These are phyloP conservation scores for Ferdinandea cuprea DNA, from an alignment of 2,888 invertebrate genomes.

Conservation along the genomic window DNA sequence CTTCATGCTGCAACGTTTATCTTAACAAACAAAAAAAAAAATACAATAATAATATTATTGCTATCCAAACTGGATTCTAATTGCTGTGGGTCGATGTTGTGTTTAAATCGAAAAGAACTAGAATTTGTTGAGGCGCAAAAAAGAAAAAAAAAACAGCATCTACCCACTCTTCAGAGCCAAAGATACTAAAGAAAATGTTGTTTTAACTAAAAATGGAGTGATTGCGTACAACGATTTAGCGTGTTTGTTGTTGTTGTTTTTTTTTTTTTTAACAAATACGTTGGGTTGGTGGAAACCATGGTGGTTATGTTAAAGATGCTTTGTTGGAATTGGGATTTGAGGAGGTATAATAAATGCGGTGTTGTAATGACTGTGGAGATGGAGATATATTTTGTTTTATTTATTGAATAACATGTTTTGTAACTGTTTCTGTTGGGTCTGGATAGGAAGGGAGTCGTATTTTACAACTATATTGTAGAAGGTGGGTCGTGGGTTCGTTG, in stretches of 20 bases:
- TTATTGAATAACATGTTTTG: constrained; percentile 66
- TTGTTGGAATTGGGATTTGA: constrained; percentile 41
- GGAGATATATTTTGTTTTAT: constrained; percentile 29
- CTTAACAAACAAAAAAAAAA: too few relatives aligned
- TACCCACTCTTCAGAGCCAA: constrained; percentile 39
- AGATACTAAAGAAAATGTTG: constrained; percentile 59
- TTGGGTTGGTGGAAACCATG: constrained; percentile 39
- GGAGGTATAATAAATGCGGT: constrained; percentile 15
- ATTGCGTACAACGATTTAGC: constrained; percentile 59
- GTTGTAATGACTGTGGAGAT: constrained; percentile 51
- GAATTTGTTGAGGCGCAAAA: constrained; percentile 24
- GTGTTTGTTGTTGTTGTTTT: constrained; percentile 29
- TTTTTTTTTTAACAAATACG: constrained; percentile 47
- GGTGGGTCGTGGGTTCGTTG: constrained; percentile 51
- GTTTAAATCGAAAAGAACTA: constrained; percentile 45
- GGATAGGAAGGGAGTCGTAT: neutral
- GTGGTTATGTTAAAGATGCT: constrained; percentile 68
- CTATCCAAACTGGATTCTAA: constrained; percentile 70
- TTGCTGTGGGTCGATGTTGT: constrained; percentile 63
- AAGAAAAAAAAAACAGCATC: constrained; percentile 19
- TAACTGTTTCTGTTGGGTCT: constrained; percentile 57
- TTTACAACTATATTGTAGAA: neutral
- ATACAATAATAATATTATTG: constrained; percentile 38
- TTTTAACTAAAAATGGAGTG: constrained; percentile 64
- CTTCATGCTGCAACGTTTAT: constrained; percentile 27